Evolutionary conservation across 2,113 vertebrate genomes (phyloP).

Genomic region (Eurystomus gularis): DNA sequence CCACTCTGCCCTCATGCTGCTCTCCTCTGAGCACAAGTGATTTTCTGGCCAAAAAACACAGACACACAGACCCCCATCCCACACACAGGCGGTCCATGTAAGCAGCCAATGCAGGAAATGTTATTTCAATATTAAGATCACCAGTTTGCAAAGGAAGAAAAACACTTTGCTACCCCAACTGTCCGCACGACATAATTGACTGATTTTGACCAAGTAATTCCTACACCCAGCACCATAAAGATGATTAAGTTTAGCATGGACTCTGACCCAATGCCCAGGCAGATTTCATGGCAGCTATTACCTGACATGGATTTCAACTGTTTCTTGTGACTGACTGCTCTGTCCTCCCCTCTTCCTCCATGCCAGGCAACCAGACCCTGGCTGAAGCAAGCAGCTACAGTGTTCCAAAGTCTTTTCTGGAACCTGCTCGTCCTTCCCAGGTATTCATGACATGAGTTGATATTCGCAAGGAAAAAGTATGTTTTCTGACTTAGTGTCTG

Average conservation of each 20-base stretch:
- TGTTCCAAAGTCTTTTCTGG: not conserved
- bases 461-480: not conserved
- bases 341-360: not conserved
- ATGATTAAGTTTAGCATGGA: not conserved
- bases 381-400: not conserved
- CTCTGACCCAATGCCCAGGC: not conserved
- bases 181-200: not conserved
- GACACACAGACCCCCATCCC: not conserved
- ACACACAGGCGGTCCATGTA: not conserved
- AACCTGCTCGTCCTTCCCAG: not conserved
- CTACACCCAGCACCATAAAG: not conserved
- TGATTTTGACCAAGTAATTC: not conserved
- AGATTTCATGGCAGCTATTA: not conserved
- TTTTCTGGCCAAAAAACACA: not conserved
- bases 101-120: not conserved
- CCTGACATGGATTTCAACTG: not conserved
- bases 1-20: not conserved
- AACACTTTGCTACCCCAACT: not conserved
- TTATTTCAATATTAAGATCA: not conserved
- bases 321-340: not conserved
- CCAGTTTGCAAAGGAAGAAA: not conserved
- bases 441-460: not conserved
- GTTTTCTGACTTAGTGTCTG: not conserved
- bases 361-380: not conserved
- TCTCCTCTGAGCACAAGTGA: not conserved